phyloP scores from a whole-genome alignment of 2,113 vertebrate genomes.

The Gopherus evgoodei region DNA sequence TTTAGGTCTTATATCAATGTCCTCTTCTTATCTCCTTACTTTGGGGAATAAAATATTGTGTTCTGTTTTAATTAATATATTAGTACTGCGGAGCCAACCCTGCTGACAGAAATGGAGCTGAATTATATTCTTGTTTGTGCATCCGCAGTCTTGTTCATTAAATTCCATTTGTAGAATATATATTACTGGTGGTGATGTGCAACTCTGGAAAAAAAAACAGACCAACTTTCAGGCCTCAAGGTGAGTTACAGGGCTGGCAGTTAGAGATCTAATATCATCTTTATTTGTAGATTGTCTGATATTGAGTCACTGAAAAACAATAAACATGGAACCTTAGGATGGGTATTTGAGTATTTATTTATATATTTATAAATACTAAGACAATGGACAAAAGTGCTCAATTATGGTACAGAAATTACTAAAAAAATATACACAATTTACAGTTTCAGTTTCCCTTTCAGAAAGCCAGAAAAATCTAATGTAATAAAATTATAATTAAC shows the following conservation, averaged over 20 bases:
- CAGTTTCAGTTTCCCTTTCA: background rate
- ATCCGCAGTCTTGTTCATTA: background rate
- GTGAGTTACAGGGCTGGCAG: background rate
- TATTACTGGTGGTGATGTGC: background rate
- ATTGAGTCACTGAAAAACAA: background rate
- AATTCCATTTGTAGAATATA: background rate
- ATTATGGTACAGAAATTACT: background rate
- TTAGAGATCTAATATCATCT: background rate
- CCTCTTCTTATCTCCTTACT: background rate
- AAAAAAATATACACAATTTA: background rate
- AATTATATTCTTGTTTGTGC: background rate
- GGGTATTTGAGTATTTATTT: background rate
- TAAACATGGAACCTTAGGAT: background rate
- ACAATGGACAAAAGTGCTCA: rapidly evolving
- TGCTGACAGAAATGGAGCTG: background rate
- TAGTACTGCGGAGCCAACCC: background rate
- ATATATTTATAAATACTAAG: background rate
- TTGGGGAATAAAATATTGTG: background rate
- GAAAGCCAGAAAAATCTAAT: background rate
- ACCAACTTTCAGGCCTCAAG: background rate
- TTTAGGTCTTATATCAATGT: background rate
- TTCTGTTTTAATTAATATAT: background rate
- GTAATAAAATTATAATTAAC: background rate
- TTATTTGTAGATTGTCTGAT: background rate
- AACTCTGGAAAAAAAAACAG: background rate